Evolutionary conservation across 92 coral and sea anemone species (phyloP).

Genomic region (Parazoanthus atlanticus): DNA sequence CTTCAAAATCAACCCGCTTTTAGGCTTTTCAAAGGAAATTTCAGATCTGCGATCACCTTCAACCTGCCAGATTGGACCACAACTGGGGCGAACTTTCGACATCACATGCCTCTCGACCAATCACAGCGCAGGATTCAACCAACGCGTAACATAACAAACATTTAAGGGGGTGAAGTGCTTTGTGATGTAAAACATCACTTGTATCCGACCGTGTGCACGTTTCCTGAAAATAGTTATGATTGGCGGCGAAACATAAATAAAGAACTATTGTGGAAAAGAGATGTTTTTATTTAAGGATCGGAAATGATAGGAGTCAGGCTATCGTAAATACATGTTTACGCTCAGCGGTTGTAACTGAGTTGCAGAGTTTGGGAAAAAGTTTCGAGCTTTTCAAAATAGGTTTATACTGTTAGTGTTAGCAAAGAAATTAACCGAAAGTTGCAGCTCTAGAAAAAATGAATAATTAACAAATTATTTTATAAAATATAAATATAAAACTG

Average conservation of each 20-base stretch:
- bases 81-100: constrained; percentile 45
- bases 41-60: constrained; percentile 59
- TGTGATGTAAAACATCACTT: constrained; percentile 74
- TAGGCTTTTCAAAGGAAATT: constrained; percentile 28
- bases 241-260: constrained; percentile 3
- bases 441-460: neutral
- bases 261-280: neutral
- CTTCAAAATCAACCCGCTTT: constrained; percentile 45
- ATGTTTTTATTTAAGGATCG: neutral
- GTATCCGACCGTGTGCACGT: constrained; percentile 46
- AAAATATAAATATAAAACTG: neutral
- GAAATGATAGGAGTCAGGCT: neutral
- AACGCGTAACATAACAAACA: constrained; percentile 82
- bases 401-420: neutral
- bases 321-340: neutral
- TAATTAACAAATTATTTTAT: neutral
- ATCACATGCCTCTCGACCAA: constrained; percentile 80
- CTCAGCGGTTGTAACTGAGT: neutral
- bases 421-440: neutral
- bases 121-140: constrained; percentile 67
- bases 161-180: constrained; percentile 70
- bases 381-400: neutral
- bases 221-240: constrained; percentile 37
- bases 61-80: constrained; percentile 81
- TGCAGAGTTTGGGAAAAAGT: neutral